Evolutionary conservation across 2,888 invertebrate species (phyloP).

Genomic region (Sceliomorpha sp.): DNA sequence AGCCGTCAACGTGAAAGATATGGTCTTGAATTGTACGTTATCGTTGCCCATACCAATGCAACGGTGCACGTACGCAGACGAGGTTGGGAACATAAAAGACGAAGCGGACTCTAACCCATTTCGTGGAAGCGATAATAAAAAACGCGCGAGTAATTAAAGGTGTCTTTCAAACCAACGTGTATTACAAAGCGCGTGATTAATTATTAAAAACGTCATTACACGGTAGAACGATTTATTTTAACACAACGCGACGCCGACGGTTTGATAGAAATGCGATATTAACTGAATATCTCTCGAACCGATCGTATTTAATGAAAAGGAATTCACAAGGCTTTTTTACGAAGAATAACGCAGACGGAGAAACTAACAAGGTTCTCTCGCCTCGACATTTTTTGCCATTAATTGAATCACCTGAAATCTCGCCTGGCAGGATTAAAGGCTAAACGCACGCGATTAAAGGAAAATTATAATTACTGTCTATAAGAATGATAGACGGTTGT

Average conservation of each 20-base stretch:
- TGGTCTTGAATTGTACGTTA: conserved; percentile 44
- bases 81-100: not conserved
- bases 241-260: no score
- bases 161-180: conserved; percentile 13
- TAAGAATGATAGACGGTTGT: no score
- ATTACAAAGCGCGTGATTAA: conserved; percentile 14
- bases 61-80: conserved; percentile 11
- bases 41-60: conserved; percentile 26
- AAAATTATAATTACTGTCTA: no score
- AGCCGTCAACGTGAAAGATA: conserved; percentile 47
- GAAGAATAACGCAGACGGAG: conserved; percentile 21
- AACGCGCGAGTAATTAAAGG: conserved; percentile 32
- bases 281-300: conserved; percentile 18
- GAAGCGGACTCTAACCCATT: conserved; percentile 13
- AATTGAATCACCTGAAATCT: conserved; percentile 31
- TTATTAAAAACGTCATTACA: conserved; percentile 3
- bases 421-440: no score
- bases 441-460: no score
- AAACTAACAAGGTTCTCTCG: conserved; percentile 37
- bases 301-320: conserved; percentile 42
- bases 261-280: conserved; percentile 14
- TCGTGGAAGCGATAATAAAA: conserved; percentile 14
- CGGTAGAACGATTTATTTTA: conserved; percentile 13
- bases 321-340: conserved; percentile 27
- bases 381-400: conserved; percentile 18